Conservation (phyloP, 2,888 invertebrate species). For the Callyntrura sp. region DNA sequence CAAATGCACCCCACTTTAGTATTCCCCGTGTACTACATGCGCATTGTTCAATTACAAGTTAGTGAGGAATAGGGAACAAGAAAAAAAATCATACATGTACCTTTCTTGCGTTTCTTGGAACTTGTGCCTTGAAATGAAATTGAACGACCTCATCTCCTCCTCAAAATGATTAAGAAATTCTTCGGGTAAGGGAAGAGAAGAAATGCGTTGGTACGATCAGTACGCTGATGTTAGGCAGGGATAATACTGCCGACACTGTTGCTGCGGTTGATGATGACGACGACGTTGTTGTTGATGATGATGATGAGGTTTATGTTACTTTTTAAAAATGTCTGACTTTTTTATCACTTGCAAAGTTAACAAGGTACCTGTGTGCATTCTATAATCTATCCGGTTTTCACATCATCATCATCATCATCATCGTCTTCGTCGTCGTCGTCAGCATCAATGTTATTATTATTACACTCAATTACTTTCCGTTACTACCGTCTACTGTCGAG, state of each 20-base stretch:
- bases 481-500: conserved; percentile 56
- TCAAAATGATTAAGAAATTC: conserved; percentile 26
- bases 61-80: not conserved
- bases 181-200: not conserved
- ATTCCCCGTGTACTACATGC: not conserved
- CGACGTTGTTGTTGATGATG: not conserved
- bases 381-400: conserved; percentile 61
- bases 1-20: not conserved
- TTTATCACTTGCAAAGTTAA: conserved; percentile 31
- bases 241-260: not conserved
- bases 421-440: too few relatives aligned
- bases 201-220: too few relatives aligned
- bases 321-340: conserved; percentile 5
- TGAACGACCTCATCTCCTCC: conserved; percentile 22
- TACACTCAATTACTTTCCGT: conserved; percentile 57
- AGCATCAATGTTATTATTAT: conserved; percentile 28
- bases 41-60: not conserved
- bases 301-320: conserved; percentile 20
- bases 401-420: too few relatives aligned
- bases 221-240: too few relatives aligned
- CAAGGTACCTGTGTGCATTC: conserved; percentile 27
- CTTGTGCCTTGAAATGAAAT: conserved; percentile 64
- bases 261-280: not conserved
- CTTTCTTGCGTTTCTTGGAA: conserved; percentile 77
- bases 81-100: conserved; percentile 27